Base-by-base conservation (phyloP, 1,140 invertebrate genomes). In the Brachionus rubens region DNA sequence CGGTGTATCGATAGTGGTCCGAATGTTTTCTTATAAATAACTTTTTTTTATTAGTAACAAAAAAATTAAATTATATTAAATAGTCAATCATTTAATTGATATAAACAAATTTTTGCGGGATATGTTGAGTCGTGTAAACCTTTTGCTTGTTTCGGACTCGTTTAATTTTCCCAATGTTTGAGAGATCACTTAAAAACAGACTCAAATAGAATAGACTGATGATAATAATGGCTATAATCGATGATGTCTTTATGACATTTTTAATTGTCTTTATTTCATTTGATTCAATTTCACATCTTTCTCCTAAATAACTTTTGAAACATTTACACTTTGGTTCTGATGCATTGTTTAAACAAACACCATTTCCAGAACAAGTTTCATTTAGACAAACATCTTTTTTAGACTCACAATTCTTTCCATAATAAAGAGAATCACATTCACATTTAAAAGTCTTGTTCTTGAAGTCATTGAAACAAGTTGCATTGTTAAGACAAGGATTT, bases 401-500 rank as follows among this genome's bases (percentile, higher is more conserved):
- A 33, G 14, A 26, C 40, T 70, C 21, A 50, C 65, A 70, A 47
- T 46, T 46, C 1, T 4, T 3, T 46, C 65, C 65, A 59, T 36
- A 59, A 16, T 33, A 59, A 36, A 36, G 33, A 36, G 4, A 5
- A 16, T n/a, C 12, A 24, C 21, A 70, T 19, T 47, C 19, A 19
- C 65, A 70, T 30, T 16, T 50, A 24, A 47, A 70, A 30, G 36
- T 28, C 28, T 33, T 47, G 19, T 70, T 70, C 7, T 14, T 19
- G 7, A 46, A 30, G 28, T 48, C 28, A 21, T 70, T 70, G 10
- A 48, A 1, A 5, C 65, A 70, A 1, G 40, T 70, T 26, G n/a
- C 65, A 50, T 70, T 70, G 65, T 70, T 70, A 26, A 70, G 19
- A 26, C 65, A 70, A 30, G 65, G 65, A 46, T 28, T 48, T 33